Percentiles rank a stretch among this genome's conserved stretches.
Evolutionary conservation across 92 coral and sea anemone species (phyloP).

Genomic region (Zoanthus gigantus): DNA sequence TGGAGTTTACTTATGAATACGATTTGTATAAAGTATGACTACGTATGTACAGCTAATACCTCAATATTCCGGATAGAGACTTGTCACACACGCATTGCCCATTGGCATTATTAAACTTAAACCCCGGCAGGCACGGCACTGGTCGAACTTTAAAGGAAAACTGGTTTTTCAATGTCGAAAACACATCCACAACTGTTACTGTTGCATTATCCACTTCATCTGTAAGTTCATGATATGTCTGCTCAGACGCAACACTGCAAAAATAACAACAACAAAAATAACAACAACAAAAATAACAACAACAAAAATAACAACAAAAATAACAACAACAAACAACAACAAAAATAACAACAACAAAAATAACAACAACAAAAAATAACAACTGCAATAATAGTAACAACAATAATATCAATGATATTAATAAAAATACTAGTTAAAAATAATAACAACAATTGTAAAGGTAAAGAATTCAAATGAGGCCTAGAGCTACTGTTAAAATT

Average conservation of each 20-base stretch:
- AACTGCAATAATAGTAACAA: too few species aligned
- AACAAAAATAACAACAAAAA: not conserved
- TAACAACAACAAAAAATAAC: not conserved
- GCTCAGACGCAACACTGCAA: constrained; percentile 21
- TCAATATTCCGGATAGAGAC: constrained; percentile 40
- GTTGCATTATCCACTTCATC: constrained; percentile 36
- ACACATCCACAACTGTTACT: constrained; percentile 71
- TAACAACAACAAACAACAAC: not conserved
- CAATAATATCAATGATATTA: too few species aligned
- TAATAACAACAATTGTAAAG: too few species aligned
- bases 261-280: not conserved
- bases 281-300: not conserved
- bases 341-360: not conserved
- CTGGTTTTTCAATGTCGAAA: constrained; percentile 65
- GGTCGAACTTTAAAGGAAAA: constrained; percentile 66
- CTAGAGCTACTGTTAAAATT: too few species aligned
- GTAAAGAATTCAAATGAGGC: too few species aligned
- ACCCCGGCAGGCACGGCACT: constrained; percentile 89
- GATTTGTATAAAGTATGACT: too few species aligned
- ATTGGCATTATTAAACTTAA: constrained; percentile 42
- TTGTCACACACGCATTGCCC: constrained; percentile 76
- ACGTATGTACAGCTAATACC: constrained; percentile 16
- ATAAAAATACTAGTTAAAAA: too few species aligned
- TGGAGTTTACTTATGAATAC: too few species aligned
- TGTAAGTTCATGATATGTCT: constrained; percentile 43